Conservation (phyloP, 2,797 vertebrate genomes). For the Mionectes olivaceus region DNA sequence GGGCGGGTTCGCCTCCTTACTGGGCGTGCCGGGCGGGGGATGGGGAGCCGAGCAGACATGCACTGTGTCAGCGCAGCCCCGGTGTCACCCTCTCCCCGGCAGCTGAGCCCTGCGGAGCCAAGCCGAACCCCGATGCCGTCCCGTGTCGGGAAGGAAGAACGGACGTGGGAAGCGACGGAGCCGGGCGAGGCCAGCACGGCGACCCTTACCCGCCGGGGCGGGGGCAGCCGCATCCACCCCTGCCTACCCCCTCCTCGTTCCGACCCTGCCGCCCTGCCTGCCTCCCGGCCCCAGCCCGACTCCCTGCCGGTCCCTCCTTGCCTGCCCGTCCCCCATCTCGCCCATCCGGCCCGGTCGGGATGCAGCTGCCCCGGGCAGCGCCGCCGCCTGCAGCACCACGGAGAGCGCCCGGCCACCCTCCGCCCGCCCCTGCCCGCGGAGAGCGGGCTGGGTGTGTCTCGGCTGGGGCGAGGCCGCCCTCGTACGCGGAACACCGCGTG, state of each 20-base stretch:
- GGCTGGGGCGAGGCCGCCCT: background rate
- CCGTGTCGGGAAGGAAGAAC: background rate
- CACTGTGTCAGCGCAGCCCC: background rate
- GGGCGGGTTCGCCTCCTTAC: background rate
- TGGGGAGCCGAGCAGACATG: background rate
- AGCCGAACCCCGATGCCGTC: background rate
- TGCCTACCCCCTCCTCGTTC: background rate
- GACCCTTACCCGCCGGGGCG: background rate
- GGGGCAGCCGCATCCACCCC: background rate
- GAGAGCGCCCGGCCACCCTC: background rate
- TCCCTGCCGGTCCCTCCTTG: background rate
- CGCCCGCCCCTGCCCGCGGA: too few species aligned
- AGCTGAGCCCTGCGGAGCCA: background rate
- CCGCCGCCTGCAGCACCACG: conserved; percentile 9
- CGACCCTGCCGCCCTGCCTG: background rate
- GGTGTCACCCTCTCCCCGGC: background rate
- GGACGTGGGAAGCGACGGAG: background rate
- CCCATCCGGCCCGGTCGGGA: background rate
- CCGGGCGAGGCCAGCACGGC: background rate
- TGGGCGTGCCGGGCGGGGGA: background rate
- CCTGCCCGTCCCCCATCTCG: background rate
- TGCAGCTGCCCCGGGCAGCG: background rate
- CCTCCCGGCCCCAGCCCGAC: too few species aligned
- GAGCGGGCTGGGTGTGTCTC: fast-evolving
- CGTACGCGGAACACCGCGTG: fast-evolving